These are phyloP conservation scores for Nomada fabriciana DNA, from an alignment of 2,888 invertebrate genomes.

Conservation along the genomic window DNA sequence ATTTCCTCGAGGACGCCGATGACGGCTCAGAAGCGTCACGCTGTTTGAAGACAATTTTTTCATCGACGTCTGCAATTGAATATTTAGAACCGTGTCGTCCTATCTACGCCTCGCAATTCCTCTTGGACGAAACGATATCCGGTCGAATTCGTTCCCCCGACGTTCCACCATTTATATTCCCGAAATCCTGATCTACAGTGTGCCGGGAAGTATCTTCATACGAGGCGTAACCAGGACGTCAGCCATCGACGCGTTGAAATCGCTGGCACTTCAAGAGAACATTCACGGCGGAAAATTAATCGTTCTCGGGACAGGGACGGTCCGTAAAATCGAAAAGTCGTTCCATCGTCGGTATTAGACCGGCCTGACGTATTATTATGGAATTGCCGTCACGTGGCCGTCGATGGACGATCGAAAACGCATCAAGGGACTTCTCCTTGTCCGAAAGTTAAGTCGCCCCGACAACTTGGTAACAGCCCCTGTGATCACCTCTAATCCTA, in stretches of 20 bases:
- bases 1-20: background rate
- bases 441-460: conserved; percentile 69
- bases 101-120: conserved; percentile 13
- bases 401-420: conserved; percentile 75
- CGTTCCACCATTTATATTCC: conserved; percentile 19
- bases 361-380: conserved; percentile 71
- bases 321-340: conserved; percentile 65
- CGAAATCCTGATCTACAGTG: conserved; percentile 15
- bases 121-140: conserved; percentile 15
- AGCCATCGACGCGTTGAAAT: conserved; percentile 26
- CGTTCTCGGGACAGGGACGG: conserved; percentile 34
- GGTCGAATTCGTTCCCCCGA: conserved; percentile 20
- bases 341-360: conserved; percentile 55
- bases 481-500: conserved; percentile 75
- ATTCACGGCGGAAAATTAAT: conserved; percentile 58
- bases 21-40: background rate
- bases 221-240: conserved; percentile 7
- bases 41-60: no score
- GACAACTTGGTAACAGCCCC: conserved; percentile 74
- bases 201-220: background rate
- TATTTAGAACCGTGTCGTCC: background rate
- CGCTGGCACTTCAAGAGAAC: background rate
- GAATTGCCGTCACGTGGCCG: conserved; percentile 73
- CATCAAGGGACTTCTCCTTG: conserved; percentile 70
- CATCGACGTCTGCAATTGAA: background rate